Conservation (phyloP, 2,888 invertebrate genomes). For the Protonemura montana region DNA sequence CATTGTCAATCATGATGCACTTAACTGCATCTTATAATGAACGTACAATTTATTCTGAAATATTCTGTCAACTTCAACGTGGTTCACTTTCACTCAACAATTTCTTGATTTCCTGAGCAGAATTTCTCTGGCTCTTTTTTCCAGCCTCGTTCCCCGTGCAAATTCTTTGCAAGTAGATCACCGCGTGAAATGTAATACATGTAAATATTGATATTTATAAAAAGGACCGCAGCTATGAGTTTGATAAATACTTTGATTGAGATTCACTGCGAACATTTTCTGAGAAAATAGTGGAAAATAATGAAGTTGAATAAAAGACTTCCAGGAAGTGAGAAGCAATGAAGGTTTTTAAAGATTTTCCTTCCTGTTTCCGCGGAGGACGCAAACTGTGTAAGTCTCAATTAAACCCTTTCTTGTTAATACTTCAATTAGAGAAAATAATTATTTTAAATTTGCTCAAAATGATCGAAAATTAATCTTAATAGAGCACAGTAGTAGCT, state of each 20-base stretch:
- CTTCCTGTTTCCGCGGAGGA: background rate
- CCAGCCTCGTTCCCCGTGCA: background rate
- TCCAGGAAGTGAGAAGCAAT: background rate
- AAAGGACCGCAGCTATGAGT: background rate
- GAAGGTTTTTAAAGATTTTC: background rate
- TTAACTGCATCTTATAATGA: no score
- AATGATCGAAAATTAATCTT: background rate
- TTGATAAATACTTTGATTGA: background rate
- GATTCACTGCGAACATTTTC: background rate
- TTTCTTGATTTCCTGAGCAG: background rate
- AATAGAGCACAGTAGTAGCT: no score
- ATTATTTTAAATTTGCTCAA: background rate
- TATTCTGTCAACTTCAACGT: no score
- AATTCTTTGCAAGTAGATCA: background rate
- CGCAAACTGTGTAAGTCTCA: background rate
- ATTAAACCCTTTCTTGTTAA: background rate
- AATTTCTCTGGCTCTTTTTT: background rate
- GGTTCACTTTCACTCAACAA: background rate
- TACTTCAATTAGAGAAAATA: background rate
- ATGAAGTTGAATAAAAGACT: background rate
- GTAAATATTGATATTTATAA: background rate
- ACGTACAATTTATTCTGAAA: no score
- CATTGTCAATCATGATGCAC: no score
- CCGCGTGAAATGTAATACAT: background rate
- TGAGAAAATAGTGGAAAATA: background rate